Evolutionary conservation across 64 coral and sea anemone genomes (phyloP).

Genomic region (Montipora cactus): DNA sequence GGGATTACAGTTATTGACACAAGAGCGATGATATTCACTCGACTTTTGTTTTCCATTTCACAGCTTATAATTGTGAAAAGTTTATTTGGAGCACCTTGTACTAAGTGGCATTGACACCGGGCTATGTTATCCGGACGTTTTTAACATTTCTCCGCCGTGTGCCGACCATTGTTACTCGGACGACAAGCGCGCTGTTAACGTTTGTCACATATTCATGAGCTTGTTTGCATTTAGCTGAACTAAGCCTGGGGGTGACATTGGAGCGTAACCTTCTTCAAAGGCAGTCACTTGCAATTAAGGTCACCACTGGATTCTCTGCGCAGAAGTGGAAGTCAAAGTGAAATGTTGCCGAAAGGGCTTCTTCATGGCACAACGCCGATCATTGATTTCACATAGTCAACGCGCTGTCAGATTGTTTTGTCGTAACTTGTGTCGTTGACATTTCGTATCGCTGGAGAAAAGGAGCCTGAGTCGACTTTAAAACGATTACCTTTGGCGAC

Average conservation of each 20-base stretch:
- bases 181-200: background rate
- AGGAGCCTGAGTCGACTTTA: background rate
- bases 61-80: background rate
- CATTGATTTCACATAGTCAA: background rate
- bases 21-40: background rate
- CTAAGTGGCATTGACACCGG: background rate
- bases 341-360: background rate
- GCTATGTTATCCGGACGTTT: background rate
- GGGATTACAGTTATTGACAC: constrained; percentile 2
- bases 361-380: background rate
- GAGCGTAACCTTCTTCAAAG: constrained; percentile 36
- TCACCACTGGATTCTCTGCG: background rate
- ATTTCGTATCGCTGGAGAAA: background rate
- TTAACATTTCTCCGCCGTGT: background rate
- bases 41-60: background rate
- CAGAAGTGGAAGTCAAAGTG: background rate
- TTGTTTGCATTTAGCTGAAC: constrained; percentile 23
- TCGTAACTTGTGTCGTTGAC: background rate
- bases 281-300: background rate
- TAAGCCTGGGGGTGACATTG: background rate
- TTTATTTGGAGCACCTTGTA: background rate
- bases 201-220: constrained; percentile 44
- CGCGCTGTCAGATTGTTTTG: background rate
- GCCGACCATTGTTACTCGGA: background rate
- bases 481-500: background rate